phyloP scores from a whole-genome alignment of 1,140 invertebrate species.

The Solen grandis region DNA sequence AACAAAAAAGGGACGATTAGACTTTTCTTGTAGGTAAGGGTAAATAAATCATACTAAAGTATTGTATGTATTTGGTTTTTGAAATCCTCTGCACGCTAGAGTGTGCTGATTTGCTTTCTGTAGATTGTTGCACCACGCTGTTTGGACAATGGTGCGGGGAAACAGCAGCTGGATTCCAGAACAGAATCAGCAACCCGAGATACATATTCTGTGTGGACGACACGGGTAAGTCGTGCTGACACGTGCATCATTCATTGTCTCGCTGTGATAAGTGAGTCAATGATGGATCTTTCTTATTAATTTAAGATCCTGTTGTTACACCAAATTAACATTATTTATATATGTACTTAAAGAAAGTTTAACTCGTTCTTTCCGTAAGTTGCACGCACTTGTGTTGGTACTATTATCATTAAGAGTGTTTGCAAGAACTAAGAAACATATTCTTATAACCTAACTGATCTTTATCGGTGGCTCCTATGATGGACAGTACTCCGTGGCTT shows the following conservation, averaged over 20 bases:
- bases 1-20: too few relatives aligned
- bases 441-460: too few relatives aligned
- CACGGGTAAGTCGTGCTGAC: conserved; percentile 59
- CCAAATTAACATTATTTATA: conserved; percentile 1
- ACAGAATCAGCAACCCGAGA: conserved; percentile 62
- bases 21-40: too few relatives aligned
- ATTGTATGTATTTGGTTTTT: too few relatives aligned
- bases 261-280: background rate
- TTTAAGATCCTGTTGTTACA: background rate
- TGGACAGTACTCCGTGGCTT: too few relatives aligned
- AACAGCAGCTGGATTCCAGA: conserved; percentile 64
- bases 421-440: too few relatives aligned
- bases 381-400: too few relatives aligned
- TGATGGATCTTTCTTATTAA: background rate
- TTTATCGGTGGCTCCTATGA: too few relatives aligned
- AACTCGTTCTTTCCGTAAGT: background rate
- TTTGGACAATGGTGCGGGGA: conserved; percentile 66
- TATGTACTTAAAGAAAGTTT: background rate
- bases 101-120: conserved; percentile 7
- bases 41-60: too few relatives aligned
- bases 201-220: conserved; percentile 59
- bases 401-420: too few relatives aligned
- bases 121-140: conserved; percentile 66
- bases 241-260: background rate
- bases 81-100: too few relatives aligned